Evolutionary conservation across 2,888 invertebrate species (phyloP).

Genomic region (Kryphioiulus occultus): DNA sequence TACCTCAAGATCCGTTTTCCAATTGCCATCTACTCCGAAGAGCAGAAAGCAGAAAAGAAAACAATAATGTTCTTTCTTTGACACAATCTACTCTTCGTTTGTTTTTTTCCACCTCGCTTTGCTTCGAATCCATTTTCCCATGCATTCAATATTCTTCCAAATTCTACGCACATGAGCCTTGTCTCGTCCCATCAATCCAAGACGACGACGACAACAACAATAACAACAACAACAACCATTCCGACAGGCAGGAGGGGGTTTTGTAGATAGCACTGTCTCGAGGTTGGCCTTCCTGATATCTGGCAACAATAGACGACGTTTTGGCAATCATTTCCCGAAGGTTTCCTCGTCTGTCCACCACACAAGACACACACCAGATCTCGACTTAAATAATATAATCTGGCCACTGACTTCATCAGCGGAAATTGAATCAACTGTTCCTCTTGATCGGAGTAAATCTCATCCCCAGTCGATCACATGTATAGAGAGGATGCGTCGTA

Average conservation of each 20-base stretch:
- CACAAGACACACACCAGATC: background rate
- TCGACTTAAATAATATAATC: constrained; percentile 8
- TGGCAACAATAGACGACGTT: background rate
- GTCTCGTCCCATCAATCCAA: background rate
- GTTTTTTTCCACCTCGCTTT: background rate
- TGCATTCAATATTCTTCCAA: background rate
- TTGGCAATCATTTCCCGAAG: background rate
- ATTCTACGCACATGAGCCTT: background rate
- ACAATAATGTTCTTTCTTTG: background rate
- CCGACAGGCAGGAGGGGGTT: background rate
- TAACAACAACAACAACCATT: background rate
- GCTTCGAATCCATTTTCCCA: background rate
- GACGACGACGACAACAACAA: background rate
- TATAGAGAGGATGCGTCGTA: background rate
- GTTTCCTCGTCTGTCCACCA: background rate
- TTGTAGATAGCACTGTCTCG: background rate
- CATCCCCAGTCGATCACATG: background rate
- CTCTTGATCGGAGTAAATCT: constrained; percentile 2
- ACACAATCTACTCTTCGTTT: background rate
- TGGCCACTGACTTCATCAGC: constrained; percentile 16
- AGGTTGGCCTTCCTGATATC: background rate
- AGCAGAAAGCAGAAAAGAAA: background rate
- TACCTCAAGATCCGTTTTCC: background rate
- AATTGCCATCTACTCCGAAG: background rate
- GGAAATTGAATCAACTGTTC: constrained; percentile 23